Evolutionary conservation across 1,140 invertebrate genomes (phyloP), one percentile per base, ranked within the genome.

Genomic region (Scylla paramamosain): DNA sequence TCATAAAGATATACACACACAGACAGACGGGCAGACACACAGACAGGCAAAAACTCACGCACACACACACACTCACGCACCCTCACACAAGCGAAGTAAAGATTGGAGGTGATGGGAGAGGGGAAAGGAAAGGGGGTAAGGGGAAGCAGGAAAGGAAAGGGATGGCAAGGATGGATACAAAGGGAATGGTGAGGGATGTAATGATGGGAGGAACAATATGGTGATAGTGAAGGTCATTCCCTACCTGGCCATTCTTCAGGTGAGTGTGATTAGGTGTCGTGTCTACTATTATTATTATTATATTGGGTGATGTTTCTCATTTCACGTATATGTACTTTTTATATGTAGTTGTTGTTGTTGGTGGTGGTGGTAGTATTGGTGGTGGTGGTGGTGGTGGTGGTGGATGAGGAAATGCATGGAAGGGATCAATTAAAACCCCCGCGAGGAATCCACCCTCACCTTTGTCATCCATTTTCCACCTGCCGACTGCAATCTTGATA

Each of bases 401-500:
- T 39, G 39, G 39, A 39, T 39, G 39, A 39, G 39, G 39, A 1
- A 59, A 20, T 25, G 25, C 67, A n/a, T 77, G 67, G 20, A 77
- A 77, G 20, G 25, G 67, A 77, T 77, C n/a, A 77, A 77, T 77
- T 77, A 77, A 77, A 77, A 7, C 1, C 25, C 4, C 52, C 20
- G 67, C 20, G 67, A 77, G 67, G 67, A 77, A n/a, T 77, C 67
- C 20, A n/a, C 67, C 67, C 67, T 77, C 67, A n/a, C 25, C 67
- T 77, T 7, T n/a, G 16, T 77, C 67, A 77, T 77, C 67, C 67
- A 77, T 77, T 77, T 77, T 77, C 67, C 67, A 77, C 67, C 67
- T 77, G 67, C 67, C 67, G 67, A 7, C 67, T n/a, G n/a, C 67
- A n/a, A 77, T 77, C 67, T 77, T 77, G 67, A 77, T 77, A 77